Evolutionary conservation across 2,888 invertebrate species (phyloP), one percentile per base, ranked within the genome.

Genomic region (Sinelater perroti): DNA sequence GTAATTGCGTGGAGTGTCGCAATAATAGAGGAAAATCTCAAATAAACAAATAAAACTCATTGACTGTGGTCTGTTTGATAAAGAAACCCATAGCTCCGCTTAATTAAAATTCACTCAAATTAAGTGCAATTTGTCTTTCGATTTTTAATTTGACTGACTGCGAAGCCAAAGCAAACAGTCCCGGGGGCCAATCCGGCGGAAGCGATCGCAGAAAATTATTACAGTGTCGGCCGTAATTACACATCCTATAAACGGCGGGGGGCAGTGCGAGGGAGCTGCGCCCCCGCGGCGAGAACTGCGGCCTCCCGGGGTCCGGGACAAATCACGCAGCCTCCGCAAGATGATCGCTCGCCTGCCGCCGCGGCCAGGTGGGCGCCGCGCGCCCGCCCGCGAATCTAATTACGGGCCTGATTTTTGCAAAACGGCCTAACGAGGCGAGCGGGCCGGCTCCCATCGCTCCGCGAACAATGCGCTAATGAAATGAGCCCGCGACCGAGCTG

Each of bases 401-500:
- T 49, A 35, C 4, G 14, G 40, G n/a, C 30, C 16, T 45, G 5
- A 17, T 45, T 40, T 21, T 38, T 8, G 26, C n/a, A 42, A 45
- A n/a, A 45, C 10, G 6, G 16, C 11, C 24, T 30, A 30, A 17
- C 44, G 44, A 45, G 16, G n/a, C n/a, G 30, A 28, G 28, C 44
- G 28, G 10, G 28, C 14, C n/a, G 7, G 17, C 18, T 42, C 26
- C n/a, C 7, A 24, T 26, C n/a, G n/a, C 26, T 7, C n/a, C 38
- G 20, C 20, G 5, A 75, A 78, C 78, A 78, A 78, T 78, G 77
- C 71, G 70, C 73, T 78, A 78, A 78, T 78, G 77, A 77, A 78
- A 78, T 76, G 75, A 76, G 75, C 76, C 76, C 70, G 73, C 74
- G 74, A 78, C 77, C 77, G 77, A 78, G 77, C 78, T 77, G 78